Base-by-base conservation (phyloP, 2,113 vertebrate species). In the Lycaon pictus region DNA sequence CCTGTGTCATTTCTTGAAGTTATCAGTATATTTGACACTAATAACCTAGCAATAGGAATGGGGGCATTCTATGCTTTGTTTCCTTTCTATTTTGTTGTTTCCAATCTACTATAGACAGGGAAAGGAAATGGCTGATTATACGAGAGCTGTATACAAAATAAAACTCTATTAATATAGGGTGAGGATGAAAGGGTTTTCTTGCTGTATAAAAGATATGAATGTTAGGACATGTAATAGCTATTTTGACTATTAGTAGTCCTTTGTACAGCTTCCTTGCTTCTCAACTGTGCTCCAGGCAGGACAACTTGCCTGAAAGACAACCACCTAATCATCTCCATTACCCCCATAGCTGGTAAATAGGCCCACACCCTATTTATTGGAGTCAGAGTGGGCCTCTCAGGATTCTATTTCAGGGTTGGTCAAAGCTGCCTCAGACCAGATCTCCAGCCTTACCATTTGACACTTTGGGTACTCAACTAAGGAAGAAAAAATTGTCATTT, bases 1-100 rank as follows among this genome's bases (percentile, higher is more conserved):
- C 4, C 0, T 53, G 5, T 88, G 62, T 74, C 29, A 95, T 92
- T 94, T 65, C 76, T 93, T 67, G 12, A 3, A 89, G 17, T 23
- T 90, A 27, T 89, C 48, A 35, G 1, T n/a, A 60, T 80, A 37
- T 90, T 16, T 90, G 93, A 96, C 63, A 56, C 23, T 82, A 96
- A 81, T 82, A 95, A 89, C n/a, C 51, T 51, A 84, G 32, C 9
- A 74, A 63, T 56, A 48, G 7, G 9, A 83, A 32, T 63, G 12
- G 9, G 23, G 4, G 19, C 84, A 12, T 53, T 55, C 9, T 27
- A 67, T 91, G 62, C 23, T 94, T 51, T 92, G 25, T 72, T 80
- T 11, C 7, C 5, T 89, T 82, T 77, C 5, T 77, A 35, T 72
- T 89, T 94, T 92, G 15, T 1, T 48, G 13, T 76, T 96, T 93